phyloP scores from a whole-genome alignment of 35 echinoderm and acorn worm genomes.

The Lytechinus pictus region DNA sequence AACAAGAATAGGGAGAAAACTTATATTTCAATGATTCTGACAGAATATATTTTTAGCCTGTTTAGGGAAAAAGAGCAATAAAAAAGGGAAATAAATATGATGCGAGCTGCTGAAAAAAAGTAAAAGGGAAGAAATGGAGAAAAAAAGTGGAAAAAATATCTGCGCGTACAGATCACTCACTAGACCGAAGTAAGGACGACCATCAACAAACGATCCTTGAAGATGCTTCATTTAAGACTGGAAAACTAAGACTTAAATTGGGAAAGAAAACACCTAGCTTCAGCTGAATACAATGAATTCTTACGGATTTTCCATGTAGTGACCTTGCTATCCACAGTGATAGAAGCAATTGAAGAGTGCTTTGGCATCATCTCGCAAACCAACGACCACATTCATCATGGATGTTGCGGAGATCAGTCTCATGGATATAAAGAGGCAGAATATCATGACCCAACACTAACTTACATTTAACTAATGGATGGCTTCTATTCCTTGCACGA shows the following conservation, averaged over 20 bases:
- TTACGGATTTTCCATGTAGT: neutral
- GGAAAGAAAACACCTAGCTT: neutral
- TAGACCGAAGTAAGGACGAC: neutral
- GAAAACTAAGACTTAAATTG: neutral
- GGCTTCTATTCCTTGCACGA: too few species aligned
- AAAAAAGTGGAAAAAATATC: slow-evolving; percentile 67
- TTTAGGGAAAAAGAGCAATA: neutral
- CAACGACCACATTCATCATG: too few species aligned
- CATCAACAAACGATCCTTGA: neutral
- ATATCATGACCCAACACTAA: too few species aligned
- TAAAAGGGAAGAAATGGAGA: slow-evolving; percentile 51
- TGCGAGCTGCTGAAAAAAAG: slow-evolving; percentile 28
- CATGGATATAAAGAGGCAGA: too few species aligned
- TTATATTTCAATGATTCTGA: neutral
- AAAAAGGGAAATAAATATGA: slow-evolving; percentile 1
- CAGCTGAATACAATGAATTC: neutral
- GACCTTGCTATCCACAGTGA: neutral
- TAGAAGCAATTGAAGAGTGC: neutral
- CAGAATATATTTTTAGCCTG: neutral
- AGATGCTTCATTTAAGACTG: neutral
- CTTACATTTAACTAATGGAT: too few species aligned
- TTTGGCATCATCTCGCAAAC: neutral
- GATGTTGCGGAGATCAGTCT: too few species aligned
- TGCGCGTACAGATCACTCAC: slow-evolving; percentile 23
- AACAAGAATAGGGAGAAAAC: neutral